A percentile compares a stretch with the other conserved stretches of the same genome.
Evolutionary conservation across 2,113 vertebrate genomes (phyloP).

Genomic region (Scytalopus superciliaris): DNA sequence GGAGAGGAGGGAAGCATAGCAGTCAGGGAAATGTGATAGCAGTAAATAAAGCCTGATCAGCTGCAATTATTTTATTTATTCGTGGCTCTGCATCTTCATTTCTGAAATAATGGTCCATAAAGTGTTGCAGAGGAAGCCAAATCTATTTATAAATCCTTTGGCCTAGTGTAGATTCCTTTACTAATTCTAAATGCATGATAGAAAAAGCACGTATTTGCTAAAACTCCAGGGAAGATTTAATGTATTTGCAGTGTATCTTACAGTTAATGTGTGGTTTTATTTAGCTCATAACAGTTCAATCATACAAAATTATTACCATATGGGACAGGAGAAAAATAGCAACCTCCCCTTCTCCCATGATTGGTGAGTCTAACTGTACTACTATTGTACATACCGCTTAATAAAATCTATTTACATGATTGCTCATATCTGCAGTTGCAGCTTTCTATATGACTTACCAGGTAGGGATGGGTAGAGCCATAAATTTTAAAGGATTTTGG

Average conservation of each 20-base stretch:
- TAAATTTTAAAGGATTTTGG: constrained; percentile 29
- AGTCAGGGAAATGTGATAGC: background rate
- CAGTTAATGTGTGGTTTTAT: constrained; percentile 48
- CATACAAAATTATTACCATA: constrained; percentile 57
- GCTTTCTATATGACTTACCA: background rate
- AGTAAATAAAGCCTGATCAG: constrained; percentile 26
- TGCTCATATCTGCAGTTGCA: background rate
- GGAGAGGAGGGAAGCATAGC: background rate
- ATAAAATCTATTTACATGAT: background rate
- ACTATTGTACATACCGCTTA: background rate
- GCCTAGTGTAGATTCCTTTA: constrained; percentile 34
- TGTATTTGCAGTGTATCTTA: constrained; percentile 53
- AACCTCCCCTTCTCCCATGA: constrained; percentile 14
- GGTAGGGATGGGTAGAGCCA: background rate
- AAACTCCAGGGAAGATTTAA: constrained; percentile 56
- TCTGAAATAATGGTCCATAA: constrained; percentile 60
- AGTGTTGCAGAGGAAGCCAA: constrained; percentile 36
- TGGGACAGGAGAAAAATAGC: constrained; percentile 45
- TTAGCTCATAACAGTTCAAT: constrained; percentile 48
- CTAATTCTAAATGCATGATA: constrained; percentile 52
- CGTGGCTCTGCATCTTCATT: constrained; percentile 31
- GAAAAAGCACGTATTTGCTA: constrained; percentile 35
- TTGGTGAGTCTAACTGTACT: background rate
- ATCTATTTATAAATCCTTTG: constrained; percentile 57
- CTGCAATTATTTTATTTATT: constrained; percentile 54